Evolutionary conservation across 2,797 vertebrate genomes (phyloP).

Genomic region (Sebastiscus tertius): DNA sequence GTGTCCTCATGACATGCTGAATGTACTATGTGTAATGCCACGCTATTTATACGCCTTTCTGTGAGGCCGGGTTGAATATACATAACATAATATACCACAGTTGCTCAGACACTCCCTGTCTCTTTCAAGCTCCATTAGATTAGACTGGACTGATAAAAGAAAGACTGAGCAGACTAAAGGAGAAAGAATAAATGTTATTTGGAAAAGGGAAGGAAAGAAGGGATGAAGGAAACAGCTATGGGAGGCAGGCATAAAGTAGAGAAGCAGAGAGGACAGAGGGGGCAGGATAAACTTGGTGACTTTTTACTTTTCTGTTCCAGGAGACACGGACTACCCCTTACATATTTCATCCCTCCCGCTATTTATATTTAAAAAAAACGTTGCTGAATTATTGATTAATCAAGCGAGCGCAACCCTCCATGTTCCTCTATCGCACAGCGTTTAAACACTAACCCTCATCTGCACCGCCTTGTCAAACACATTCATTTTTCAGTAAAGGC

Average conservation of each 20-base stretch:
- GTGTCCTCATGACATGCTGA: no score
- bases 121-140: background rate
- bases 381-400: slow-evolving; percentile 57
- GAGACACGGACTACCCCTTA: slow-evolving; percentile 14
- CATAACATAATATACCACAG: background rate
- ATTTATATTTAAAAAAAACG: slow-evolving; percentile 41
- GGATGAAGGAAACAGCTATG: background rate
- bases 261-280: background rate
- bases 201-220: background rate
- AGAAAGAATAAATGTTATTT: background rate
- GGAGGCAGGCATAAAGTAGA: background rate
- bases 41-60: no score
- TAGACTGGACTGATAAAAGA: background rate
- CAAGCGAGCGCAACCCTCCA: background rate
- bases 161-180: background rate
- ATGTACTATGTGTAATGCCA: no score
- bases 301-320: slow-evolving; percentile 37
- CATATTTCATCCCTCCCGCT: slow-evolving; percentile 54
- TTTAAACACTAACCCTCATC: slow-evolving; percentile 27
- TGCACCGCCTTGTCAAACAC: background rate
- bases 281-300: slow-evolving; percentile 12
- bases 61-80: background rate
- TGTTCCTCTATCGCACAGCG: slow-evolving; percentile 10
- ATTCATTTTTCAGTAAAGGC: slow-evolving; percentile 20
- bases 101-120: background rate